Conservation (phyloP, 2,113 vertebrate genomes). For the Hydrolagus affinis region DNA sequence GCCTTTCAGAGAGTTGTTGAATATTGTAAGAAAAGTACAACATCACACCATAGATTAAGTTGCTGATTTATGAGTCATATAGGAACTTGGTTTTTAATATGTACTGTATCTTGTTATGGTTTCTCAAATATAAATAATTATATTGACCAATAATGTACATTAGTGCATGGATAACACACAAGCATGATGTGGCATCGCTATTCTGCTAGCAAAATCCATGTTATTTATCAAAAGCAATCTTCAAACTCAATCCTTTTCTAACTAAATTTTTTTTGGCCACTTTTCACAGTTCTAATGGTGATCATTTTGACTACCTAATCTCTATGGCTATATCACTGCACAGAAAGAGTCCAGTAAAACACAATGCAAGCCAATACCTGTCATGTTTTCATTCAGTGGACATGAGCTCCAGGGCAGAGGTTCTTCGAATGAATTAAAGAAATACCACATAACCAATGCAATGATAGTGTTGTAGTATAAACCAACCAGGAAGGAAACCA, state of each 20-base stretch:
- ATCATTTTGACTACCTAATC: not conserved
- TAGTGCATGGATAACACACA: no score
- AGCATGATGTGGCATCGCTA: not conserved
- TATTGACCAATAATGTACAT: no score
- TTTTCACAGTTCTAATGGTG: not conserved
- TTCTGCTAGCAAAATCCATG: not conserved
- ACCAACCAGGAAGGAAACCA: slow-evolving; percentile 71
- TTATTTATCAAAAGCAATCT: no score
- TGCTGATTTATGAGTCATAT: no score
- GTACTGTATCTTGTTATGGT: no score
- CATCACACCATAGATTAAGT: no score
- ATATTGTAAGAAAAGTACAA: no score
- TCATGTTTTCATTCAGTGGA: slow-evolving; percentile 60
- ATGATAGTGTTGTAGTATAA: slow-evolving; percentile 89
- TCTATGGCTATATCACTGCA: not conserved
- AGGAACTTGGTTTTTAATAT: no score
- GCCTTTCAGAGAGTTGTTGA: no score
- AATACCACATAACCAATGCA: slow-evolving; percentile 92
- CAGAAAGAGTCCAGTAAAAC: not conserved
- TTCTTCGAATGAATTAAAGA: slow-evolving; percentile 92
- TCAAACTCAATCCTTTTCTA: not conserved
- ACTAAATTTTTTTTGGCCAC: not conserved
- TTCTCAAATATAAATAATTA: no score
- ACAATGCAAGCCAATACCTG: slow-evolving; percentile 53
- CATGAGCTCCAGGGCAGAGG: slow-evolving; percentile 78